phyloP scores from a whole-genome alignment of 2,113 vertebrate species.

The Piprites chloris region DNA sequence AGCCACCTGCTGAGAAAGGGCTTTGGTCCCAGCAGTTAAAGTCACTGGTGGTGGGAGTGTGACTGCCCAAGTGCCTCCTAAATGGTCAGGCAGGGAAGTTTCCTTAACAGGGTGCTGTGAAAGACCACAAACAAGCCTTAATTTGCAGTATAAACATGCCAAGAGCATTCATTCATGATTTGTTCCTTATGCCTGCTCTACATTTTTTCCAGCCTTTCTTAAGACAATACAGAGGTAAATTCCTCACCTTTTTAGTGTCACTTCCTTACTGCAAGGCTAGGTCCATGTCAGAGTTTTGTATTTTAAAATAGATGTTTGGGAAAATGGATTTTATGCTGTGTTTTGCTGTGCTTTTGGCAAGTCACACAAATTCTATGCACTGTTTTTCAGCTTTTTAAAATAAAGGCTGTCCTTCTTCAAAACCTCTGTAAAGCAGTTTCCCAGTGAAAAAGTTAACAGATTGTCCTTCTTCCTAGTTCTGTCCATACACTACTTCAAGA shows the following conservation, averaged over 20 bases:
- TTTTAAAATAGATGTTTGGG: neutral
- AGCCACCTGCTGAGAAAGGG: neutral
- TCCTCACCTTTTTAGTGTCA: neutral
- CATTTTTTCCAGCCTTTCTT: neutral
- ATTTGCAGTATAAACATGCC: neutral
- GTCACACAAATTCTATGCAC: neutral
- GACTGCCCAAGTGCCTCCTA: neutral
- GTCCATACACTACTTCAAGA: neutral
- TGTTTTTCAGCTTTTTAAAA: neutral
- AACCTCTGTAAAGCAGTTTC: neutral
- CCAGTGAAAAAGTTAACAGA: neutral
- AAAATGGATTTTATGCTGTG: neutral
- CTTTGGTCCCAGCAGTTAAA: neutral
- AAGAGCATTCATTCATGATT: neutral
- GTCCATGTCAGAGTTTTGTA: neutral
- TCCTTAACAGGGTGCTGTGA: neutral
- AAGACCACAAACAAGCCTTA: neutral
- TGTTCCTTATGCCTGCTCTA: neutral
- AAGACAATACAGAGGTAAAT: neutral
- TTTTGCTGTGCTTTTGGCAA: neutral
- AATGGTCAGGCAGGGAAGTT: neutral
- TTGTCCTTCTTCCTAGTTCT: neutral
- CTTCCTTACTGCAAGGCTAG: neutral
- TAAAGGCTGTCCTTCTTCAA: neutral
- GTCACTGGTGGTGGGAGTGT: neutral